A percentile compares a stretch with the other conserved stretches of the same genome.
These are phyloP conservation scores for Drosophila murphyi DNA, from an alignment of 1,140 invertebrate species.

Conservation along the genomic window DNA sequence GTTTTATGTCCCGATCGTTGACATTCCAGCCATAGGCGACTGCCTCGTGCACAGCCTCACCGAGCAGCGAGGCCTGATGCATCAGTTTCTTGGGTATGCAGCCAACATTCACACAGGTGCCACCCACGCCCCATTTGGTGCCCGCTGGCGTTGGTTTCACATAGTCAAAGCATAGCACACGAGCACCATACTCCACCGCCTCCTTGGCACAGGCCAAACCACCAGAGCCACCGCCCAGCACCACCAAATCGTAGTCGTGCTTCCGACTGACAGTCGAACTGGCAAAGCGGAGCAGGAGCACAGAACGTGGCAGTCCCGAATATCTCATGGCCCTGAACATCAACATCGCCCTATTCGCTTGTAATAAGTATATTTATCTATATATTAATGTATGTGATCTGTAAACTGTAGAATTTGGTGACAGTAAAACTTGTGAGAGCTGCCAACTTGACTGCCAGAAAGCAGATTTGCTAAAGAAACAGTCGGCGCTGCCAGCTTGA, in stretches of 20 bases:
- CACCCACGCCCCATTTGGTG: constrained; percentile 96
- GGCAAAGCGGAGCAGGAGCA: neutral
- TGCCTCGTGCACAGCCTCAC: constrained; percentile 92
- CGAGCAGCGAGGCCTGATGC: constrained; percentile 96
- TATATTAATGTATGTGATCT: neutral
- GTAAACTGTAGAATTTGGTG: constrained; percentile 13
- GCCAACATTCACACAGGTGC: constrained; percentile 98
- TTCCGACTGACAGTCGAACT: constrained; percentile 64
- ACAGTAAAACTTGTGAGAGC: neutral
- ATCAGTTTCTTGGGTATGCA: constrained; percentile 99
- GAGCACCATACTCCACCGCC: constrained; percentile 92
- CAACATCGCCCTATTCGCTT: constrained; percentile 42
- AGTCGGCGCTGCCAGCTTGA: constrained; percentile 15
- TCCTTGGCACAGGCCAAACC: constrained; percentile 97
- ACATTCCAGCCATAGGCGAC: constrained; percentile 93
- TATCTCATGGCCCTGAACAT: constrained; percentile 22
- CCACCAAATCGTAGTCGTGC: constrained; percentile 94
- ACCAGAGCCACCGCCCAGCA: constrained; percentile 97
- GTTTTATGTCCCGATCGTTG: constrained; percentile 88
- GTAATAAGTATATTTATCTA: neutral
- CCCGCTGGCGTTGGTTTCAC: constrained; percentile 94
- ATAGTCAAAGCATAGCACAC: constrained; percentile 96
- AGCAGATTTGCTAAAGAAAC: neutral
- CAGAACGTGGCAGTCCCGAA: neutral
- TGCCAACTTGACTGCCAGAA: constrained; percentile 34